Percentiles rank a stretch among this genome's conserved stretches.
Evolutionary conservation across 2,888 invertebrate genomes (phyloP).

Genomic region (Nasonovia ribisnigri): DNA sequence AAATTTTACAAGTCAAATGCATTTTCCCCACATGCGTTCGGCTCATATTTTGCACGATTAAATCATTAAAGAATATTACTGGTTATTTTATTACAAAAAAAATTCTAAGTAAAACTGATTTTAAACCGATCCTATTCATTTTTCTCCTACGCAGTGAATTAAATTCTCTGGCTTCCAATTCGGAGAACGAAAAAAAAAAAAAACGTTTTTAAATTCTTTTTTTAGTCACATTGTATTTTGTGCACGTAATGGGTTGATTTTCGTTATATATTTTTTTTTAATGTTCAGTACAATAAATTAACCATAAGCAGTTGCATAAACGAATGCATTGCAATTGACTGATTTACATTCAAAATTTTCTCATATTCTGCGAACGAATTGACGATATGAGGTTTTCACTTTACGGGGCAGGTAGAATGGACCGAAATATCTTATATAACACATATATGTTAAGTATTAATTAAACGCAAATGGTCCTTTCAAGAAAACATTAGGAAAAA

Average conservation of each 20-base stretch:
- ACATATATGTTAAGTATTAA: background rate
- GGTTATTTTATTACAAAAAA: background rate
- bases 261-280: background rate
- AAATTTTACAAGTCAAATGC: background rate
- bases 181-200: background rate
- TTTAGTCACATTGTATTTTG: background rate
- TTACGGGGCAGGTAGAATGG: background rate
- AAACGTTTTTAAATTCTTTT: background rate
- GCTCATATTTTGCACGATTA: background rate
- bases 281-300: background rate
- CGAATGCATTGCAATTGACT: background rate
- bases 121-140: background rate
- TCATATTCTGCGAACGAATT: background rate
- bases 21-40: background rate
- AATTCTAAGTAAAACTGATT: background rate
- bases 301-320: background rate
- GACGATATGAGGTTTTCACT: background rate
- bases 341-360: background rate
- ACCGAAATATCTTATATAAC: background rate
- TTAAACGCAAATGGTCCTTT: background rate
- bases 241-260: background rate
- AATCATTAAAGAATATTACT: background rate
- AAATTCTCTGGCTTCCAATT: background rate
- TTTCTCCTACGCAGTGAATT: background rate
- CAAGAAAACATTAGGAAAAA: background rate